Conservation (phyloP, 2,797 vertebrate genomes). For the Sylvilagus floridanus region DNA sequence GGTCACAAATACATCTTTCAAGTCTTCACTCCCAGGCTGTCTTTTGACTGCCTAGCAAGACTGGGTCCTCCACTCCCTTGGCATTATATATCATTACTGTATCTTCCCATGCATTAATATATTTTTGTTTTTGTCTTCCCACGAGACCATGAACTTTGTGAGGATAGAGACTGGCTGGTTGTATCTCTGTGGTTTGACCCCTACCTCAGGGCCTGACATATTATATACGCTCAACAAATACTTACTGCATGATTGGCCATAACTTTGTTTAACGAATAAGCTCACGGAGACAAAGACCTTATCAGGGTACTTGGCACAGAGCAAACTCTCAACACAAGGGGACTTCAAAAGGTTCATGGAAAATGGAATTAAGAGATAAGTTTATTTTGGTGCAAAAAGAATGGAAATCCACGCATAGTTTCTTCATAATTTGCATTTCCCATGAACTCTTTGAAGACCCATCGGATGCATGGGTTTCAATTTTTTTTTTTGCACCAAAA, state of each 20-base stretch:
- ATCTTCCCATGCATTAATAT: not conserved
- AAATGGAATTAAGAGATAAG: no score
- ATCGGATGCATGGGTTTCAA: no score
- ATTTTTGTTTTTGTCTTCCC: not conserved
- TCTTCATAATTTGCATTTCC: no score
- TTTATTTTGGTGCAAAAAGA: no score
- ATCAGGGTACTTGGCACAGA: slow-evolving; percentile 2
- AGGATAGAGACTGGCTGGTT: not conserved
- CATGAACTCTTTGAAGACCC: no score
- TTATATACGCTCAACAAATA: slow-evolving; percentile 18
- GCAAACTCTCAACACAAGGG: not conserved
- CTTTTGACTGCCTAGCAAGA: slow-evolving; percentile 12
- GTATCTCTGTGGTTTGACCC: not conserved
- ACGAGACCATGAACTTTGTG: not conserved
- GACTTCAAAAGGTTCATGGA: no score
- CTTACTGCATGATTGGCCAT: not conserved
- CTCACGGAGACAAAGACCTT: slow-evolving; percentile 56
- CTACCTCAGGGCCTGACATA: not conserved
- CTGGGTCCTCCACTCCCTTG: not conserved
- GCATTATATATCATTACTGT: not conserved
- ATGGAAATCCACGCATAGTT: no score
- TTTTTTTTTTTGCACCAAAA: no score
- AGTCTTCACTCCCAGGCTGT: not conserved
- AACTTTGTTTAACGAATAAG: slow-evolving; percentile 26
- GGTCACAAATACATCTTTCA: slow-evolving; percentile 31